Base-by-base conservation (phyloP, 2,797 vertebrate genomes). In the Phrynocephalus vlangalii region DNA sequence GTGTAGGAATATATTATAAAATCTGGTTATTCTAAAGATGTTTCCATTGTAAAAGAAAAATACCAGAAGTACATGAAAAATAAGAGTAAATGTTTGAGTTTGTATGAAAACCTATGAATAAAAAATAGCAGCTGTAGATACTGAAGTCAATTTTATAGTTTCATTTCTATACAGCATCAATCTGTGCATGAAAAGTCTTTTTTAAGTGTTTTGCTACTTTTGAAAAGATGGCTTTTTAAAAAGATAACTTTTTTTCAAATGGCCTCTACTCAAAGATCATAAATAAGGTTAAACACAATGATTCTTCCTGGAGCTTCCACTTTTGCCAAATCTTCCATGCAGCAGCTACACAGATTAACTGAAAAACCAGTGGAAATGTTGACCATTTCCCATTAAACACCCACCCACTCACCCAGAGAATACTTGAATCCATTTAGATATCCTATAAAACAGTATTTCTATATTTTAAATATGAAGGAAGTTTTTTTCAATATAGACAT, bases 361-460 rank as follows among this genome's bases (percentile, higher is more conserved):
- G 11, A 67, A 20, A 67, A 52, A 4, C 78, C 77, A 71, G 75
- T 90, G 83, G 90, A 87, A 83, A 22, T 88, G 75, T 77, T 90
- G 79, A 0, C 72, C 82, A 83, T 10, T 1, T 88, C 66, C 33
- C 44, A 50, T 24, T 26, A 72, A 50, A 73, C 70, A 38, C 56
- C 16, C 44, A 73, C 8, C 38, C 1, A 91, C 11, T 48, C 70
- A 91, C 11, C 52, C 88, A 84, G 70, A 80, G 67, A 87, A 92
- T 91, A 92, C 20, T 75, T 91, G 50, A 77, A 81, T 79, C 86
- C 93, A 90, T 60, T 78, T 91, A 20, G 85, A 93, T 33, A 88
- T 88, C 63, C 91, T 77, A 90, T 71, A 94, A 93, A 95, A 90
- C 91, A 94, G 92, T 89, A 92, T 91, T 75, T 88, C 89, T 89